Evolutionary conservation across 2,797 vertebrate genomes (phyloP).

Genomic region (Crocidura indochinensis): DNA sequence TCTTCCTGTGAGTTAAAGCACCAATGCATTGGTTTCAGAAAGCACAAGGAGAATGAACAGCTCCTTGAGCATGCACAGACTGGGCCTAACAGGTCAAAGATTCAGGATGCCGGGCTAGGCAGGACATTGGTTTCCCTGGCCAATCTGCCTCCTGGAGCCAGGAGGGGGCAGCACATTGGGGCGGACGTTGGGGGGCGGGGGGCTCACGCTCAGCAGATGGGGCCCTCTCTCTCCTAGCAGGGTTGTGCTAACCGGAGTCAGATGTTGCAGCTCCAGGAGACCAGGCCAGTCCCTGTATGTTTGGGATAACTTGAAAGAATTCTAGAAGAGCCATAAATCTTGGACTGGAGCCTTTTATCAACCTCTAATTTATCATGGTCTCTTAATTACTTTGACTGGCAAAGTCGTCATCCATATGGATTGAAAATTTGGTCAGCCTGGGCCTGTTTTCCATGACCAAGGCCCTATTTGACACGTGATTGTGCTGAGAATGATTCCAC

Average conservation of each 20-base stretch:
- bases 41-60: conserved; percentile 59
- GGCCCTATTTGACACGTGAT: background rate
- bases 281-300: conserved; percentile 80
- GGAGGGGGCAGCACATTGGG: conserved; percentile 63
- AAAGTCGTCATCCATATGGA: conserved; percentile 88
- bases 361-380: conserved; percentile 89
- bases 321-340: conserved; percentile 88
- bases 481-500: conserved; percentile 47
- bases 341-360: conserved; percentile 90
- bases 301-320: conserved; percentile 90
- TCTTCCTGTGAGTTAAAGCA: background rate
- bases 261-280: conserved; percentile 88
- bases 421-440: conserved; percentile 75
- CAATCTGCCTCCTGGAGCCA: conserved; percentile 83
- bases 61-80: background rate
- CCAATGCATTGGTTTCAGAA: conserved; percentile 60
- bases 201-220: conserved; percentile 83
- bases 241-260: conserved; percentile 90
- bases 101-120: conserved; percentile 56
- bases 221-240: conserved; percentile 85
- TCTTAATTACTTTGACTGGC: conserved; percentile 89
- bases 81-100: conserved; percentile 15
- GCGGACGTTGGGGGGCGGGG: background rate
- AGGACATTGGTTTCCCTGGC: conserved; percentile 73
- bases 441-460: conserved; percentile 78